These are phyloP conservation scores for Dufourea novaeangliae DNA, from an alignment of 1,140 invertebrate species.

Conservation along the genomic window DNA sequence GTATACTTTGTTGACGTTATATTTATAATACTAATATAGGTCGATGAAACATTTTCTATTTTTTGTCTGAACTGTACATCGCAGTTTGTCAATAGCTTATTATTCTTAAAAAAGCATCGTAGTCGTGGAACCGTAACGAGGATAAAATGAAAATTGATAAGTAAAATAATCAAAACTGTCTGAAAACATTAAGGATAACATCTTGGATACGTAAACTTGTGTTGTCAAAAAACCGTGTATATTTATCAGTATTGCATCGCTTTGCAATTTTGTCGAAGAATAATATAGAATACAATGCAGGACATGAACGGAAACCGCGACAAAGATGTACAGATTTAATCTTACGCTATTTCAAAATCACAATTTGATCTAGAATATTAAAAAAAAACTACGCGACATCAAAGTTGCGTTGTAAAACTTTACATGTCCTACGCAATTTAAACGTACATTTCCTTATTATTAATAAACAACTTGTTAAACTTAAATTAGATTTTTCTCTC, in stretches of 20 bases:
- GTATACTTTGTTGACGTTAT: not conserved
- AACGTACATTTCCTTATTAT: not conserved
- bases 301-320: not conserved
- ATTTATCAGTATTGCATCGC: conserved; percentile 6
- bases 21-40: conserved; percentile 44
- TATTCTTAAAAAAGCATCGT: not conserved
- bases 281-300: too few relatives aligned
- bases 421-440: not conserved
- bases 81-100: conserved; percentile 3
- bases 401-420: not conserved
- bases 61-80: conserved; percentile 9
- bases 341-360: not conserved
- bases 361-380: not conserved
- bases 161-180: not conserved
- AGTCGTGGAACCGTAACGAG: conserved; percentile 1
- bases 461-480: not conserved
- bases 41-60: conserved; percentile 23
- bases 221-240: not conserved
- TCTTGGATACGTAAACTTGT: not conserved
- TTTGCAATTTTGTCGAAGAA: not conserved
- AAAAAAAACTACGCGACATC: not conserved
- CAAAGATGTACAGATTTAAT: not conserved
- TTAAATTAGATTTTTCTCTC: conserved; percentile 16
- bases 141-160: not conserved
- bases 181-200: not conserved